phyloP scores from a whole-genome alignment of 2,888 invertebrate species.

The Sesia bembeciformis region DNA sequence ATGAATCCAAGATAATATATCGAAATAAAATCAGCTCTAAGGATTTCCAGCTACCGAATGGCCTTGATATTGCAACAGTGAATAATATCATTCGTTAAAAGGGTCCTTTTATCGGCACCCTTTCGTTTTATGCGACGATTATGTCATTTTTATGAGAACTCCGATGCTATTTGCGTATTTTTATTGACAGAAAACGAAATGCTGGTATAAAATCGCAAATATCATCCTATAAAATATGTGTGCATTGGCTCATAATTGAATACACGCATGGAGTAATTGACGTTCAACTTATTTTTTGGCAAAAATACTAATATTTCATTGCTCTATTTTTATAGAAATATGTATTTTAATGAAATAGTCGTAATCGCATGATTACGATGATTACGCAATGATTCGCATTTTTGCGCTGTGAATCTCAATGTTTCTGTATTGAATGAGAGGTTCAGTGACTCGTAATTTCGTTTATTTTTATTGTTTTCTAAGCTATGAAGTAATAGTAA shows the following conservation, averaged over 20 bases:
- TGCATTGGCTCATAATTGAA: conserved; percentile 23
- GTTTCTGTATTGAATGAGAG: too few species aligned
- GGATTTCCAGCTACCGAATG: conserved; percentile 36
- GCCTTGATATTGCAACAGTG: conserved; percentile 54
- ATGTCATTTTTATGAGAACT: conserved; percentile 61
- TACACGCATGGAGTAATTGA: not conserved
- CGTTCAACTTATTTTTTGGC: too few species aligned
- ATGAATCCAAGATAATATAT: conserved; percentile 12
- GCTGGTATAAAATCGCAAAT: conserved; percentile 23
- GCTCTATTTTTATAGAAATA: too few species aligned
- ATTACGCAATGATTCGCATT: too few species aligned
- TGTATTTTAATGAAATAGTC: too few species aligned
- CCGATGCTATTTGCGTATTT: conserved; percentile 45
- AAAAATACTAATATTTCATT: too few species aligned
- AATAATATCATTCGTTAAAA: conserved; percentile 62
- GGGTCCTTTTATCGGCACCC: conserved; percentile 61
- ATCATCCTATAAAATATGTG: conserved; percentile 19
- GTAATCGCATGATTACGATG: too few species aligned
- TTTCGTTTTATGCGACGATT: conserved; percentile 62
- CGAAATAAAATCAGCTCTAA: conserved; percentile 36
- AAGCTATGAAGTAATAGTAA: too few species aligned
- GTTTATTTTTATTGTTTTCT: too few species aligned
- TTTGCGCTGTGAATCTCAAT: too few species aligned
- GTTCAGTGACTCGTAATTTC: too few species aligned
- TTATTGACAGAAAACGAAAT: conserved; percentile 51